Percentiles rank a stretch among this genome's conserved stretches.
Conservation (phyloP, 2,888 invertebrate genomes). For the Hedya salicella region DNA sequence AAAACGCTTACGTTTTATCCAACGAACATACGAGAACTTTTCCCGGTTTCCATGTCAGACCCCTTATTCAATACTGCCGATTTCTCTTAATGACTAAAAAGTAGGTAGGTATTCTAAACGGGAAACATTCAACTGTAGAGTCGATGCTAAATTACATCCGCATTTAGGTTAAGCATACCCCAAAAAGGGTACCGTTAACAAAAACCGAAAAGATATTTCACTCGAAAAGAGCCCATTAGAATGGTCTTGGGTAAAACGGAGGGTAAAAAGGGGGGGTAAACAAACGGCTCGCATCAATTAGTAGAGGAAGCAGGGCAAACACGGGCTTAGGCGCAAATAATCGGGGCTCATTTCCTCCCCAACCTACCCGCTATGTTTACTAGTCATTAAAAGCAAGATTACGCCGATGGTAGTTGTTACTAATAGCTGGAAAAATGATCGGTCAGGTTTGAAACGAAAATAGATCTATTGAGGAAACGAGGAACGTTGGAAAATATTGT, state of each 20-base stretch:
- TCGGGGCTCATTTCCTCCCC: slow-evolving; percentile 40
- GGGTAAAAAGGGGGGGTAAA: slow-evolving; percentile 29
- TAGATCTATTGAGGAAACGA: too few species aligned
- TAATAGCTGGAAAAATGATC: slow-evolving; percentile 15
- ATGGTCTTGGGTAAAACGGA: slow-evolving; percentile 45
- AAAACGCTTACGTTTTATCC: neutral
- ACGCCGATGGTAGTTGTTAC: slow-evolving; percentile 26
- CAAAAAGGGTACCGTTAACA: slow-evolving; percentile 41
- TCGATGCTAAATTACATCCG: slow-evolving; percentile 39
- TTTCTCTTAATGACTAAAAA: slow-evolving; percentile 36
- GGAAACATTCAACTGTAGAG: slow-evolving; percentile 24
- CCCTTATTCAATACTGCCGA: slow-evolving; percentile 32
- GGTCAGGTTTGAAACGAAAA: neutral
- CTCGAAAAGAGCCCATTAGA: slow-evolving; percentile 47
- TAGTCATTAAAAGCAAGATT: slow-evolving; percentile 47
- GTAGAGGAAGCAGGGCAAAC: slow-evolving; percentile 45
- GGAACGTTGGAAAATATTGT: too few species aligned
- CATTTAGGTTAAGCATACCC: slow-evolving; percentile 35
- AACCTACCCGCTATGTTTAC: slow-evolving; percentile 44
- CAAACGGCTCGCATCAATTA: slow-evolving; percentile 48
- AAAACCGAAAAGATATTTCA: slow-evolving; percentile 49
- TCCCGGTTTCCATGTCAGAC: neutral
- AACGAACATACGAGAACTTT: neutral
- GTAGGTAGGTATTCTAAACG: slow-evolving; percentile 21
- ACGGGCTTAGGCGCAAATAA: slow-evolving; percentile 45